Percentiles rank a stretch among this genome's conserved stretches.
These are phyloP conservation scores for Teleogryllus oceanicus DNA, from an alignment of 2,888 invertebrate species.

Conservation along the genomic window DNA sequence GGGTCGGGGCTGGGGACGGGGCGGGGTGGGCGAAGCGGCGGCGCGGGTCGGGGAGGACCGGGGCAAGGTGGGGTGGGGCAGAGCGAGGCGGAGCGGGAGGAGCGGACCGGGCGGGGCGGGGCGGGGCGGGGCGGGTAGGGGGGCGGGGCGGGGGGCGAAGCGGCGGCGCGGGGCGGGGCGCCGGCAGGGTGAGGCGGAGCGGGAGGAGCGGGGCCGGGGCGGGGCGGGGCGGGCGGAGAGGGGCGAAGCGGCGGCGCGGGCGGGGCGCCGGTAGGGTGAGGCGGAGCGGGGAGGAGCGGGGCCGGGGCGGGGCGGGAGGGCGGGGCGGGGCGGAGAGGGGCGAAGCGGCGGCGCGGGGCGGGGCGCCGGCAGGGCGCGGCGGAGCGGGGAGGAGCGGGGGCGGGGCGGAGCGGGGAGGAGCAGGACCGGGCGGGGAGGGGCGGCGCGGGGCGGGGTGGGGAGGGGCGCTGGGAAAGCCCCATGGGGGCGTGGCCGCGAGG, in stretches of 20 bases:
- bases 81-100: neutral
- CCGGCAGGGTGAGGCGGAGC: neutral
- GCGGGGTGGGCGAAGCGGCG: neutral
- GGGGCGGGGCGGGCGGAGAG: neutral
- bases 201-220: accelerated
- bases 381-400: neutral
- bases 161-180: neutral
- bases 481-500: neutral
- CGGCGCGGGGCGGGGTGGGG: neutral
- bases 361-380: neutral
- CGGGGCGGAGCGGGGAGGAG: neutral
- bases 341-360: neutral
- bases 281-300: accelerated
- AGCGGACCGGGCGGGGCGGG: neutral
- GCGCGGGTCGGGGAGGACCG: neutral
- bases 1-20: neutral
- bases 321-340: neutral
- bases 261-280: neutral
- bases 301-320: neutral
- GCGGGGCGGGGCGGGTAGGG: neutral
- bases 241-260: neutral
- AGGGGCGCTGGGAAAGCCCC: neutral
- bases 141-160: neutral
- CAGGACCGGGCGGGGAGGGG: neutral
- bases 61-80: neutral